Base-by-base conservation (phyloP, 2,113 vertebrate genomes). In the Pituophis catenifer region DNA sequence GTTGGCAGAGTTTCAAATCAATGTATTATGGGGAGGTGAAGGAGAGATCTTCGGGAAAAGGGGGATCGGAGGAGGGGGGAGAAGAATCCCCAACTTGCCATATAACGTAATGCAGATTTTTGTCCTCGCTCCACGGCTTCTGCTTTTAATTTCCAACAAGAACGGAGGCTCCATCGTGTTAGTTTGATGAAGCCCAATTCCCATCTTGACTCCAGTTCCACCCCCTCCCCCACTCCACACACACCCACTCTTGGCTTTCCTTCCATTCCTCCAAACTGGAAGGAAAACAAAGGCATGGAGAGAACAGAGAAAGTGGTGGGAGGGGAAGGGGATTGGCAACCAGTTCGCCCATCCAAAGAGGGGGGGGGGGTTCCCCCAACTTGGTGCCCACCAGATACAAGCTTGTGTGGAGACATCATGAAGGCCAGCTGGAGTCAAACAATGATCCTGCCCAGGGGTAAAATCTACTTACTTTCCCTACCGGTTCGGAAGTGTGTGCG, bases 91-190 rank as follows among this genome's bases (percentile, higher is more conserved):
- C 94, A 95, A 95, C 97, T 98, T 97, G 97, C 96, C 95, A 97
- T 98, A 99, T 98, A 99, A 99, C 98, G 96, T 98, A 98, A 98
- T 97, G 98, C 98, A 98, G 98, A 99, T 98, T 99, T 98, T 98
- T 98, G 98, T 98, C 97, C 98, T 97, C 57, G 97, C 97, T 98
- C 98, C 98, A 96, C 91, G 3, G 97, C 98, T 98, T 98, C 98
- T 99, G 98, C 98, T 98, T 98, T 98, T 96, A 97, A 98, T 99
- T 99, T 98, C 97, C 96, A 96, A 95, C 91, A 92, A 97, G 97
- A 97, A 98, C 95, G 97, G 96, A 97, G 97, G 95, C 97, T 97
- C n/a, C 89, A 94, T 97, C 9, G 81, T 62, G 91, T 93, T 95
- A 96, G 94, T 97, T 97, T 96, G 96, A 97, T 97, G 96, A 97